Conservation (phyloP, 2,888 invertebrate genomes). For the Noctua janthe region DNA sequence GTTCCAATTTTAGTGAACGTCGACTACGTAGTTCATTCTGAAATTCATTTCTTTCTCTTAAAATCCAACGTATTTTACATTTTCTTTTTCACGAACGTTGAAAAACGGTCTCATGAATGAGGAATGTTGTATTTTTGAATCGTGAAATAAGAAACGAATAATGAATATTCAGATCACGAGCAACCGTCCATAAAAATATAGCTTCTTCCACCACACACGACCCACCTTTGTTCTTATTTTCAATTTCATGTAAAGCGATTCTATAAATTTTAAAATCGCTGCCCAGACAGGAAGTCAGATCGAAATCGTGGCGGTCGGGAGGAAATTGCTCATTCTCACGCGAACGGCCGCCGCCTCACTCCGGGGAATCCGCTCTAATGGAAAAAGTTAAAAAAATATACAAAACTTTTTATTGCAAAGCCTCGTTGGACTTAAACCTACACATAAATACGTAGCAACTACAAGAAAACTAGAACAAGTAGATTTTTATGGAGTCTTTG, state of each 20-base stretch:
- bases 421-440: constrained; percentile 73
- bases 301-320: constrained; percentile 88
- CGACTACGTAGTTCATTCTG: neutral
- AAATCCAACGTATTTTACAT: constrained; percentile 17
- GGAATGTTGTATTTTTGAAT: constrained; percentile 9
- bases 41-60: constrained; percentile 28
- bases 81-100: constrained; percentile 10
- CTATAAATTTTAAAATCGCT: constrained; percentile 90
- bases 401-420: constrained; percentile 86
- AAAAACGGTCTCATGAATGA: neutral
- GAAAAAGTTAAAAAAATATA: constrained; percentile 89
- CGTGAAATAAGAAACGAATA: constrained; percentile 6
- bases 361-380: constrained; percentile 87
- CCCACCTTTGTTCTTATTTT: constrained; percentile 81
- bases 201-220: constrained; percentile 66
- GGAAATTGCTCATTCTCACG: constrained; percentile 90
- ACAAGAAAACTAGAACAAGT: constrained; percentile 57
- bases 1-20: constrained; percentile 37
- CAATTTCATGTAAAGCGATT: constrained; percentile 87
- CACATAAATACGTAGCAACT: constrained; percentile 63
- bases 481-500: constrained; percentile 34
- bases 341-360: constrained; percentile 84
- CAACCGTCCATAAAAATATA: constrained; percentile 58
- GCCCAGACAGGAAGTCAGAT: constrained; percentile 89
- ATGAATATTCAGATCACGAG: constrained; percentile 39